phyloP scores from a whole-genome alignment of 92 coral and sea anemone genomes.

The Anthopleura xanthogrammica region DNA sequence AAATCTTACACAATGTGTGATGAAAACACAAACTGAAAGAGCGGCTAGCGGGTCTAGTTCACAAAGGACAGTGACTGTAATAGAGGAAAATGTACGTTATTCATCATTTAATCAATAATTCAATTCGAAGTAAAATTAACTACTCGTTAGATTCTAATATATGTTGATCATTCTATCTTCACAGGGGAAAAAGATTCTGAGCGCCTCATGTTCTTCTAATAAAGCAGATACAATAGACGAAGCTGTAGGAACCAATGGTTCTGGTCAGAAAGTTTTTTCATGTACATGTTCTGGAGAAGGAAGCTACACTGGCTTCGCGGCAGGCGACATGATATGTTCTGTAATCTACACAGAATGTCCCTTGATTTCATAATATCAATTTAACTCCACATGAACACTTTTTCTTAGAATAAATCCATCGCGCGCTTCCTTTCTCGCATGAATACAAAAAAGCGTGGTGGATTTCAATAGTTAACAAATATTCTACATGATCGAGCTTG shows the following conservation, averaged over 20 bases:
- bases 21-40: neutral
- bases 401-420: no score
- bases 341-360: conserved; percentile 71
- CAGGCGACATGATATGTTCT: conserved; percentile 23
- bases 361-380: neutral
- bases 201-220: conserved; percentile 37
- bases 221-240: conserved; percentile 17
- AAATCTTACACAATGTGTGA: conserved; percentile 10
- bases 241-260: neutral
- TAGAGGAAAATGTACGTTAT: neutral
- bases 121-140: no score
- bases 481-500: no score
- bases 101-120: no score
- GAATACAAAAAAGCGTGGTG: no score
- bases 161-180: neutral
- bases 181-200: conserved; percentile 46
- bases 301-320: neutral
- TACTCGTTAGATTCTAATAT: no score
- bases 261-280: conserved; percentile 4
- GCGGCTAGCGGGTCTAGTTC: neutral
- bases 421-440: no score
- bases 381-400: neutral
- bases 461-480: no score
- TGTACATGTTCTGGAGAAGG: conserved; percentile 34
- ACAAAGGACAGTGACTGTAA: neutral